These are phyloP conservation scores for Balaeniceps rex DNA, from an alignment of 2,113 vertebrate genomes.

Conservation along the genomic window DNA sequence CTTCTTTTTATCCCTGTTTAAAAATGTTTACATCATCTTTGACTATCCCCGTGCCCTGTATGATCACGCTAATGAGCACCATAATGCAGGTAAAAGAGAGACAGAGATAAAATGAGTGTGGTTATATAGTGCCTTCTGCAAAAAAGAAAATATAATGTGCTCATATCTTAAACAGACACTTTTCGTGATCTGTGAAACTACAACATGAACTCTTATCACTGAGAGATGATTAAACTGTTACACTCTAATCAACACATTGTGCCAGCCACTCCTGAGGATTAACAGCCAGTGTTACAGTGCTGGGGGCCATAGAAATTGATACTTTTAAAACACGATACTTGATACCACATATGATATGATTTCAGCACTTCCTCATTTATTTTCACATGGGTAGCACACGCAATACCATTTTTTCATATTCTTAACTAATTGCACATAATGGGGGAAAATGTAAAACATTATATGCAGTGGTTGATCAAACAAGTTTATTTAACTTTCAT, in stretches of 20 bases:
- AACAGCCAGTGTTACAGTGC: neutral
- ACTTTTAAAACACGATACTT: neutral
- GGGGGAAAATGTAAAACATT: neutral
- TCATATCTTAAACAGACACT: conserved; percentile 58
- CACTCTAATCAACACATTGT: conserved; percentile 8
- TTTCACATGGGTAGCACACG: neutral
- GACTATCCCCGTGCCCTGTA: neutral
- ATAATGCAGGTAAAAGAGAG: neutral
- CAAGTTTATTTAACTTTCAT: neutral
- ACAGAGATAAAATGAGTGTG: neutral
- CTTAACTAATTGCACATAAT: neutral
- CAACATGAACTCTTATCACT: conserved; percentile 25
- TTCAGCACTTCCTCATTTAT: neutral
- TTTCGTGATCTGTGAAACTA: conserved; percentile 62
- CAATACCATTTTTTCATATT: neutral
- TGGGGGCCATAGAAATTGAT: neutral
- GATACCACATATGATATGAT: neutral
- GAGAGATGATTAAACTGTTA: conserved; percentile 55
- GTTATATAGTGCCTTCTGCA: neutral
- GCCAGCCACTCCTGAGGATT: conserved; percentile 4
- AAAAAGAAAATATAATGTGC: neutral
- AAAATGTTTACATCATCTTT: neutral
- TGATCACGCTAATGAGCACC: neutral
- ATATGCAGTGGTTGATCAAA: neutral
- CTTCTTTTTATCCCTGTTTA: too few species aligned